Conservation (phyloP, 2,797 vertebrate species). For the Cryptoprocta ferox region DNA sequence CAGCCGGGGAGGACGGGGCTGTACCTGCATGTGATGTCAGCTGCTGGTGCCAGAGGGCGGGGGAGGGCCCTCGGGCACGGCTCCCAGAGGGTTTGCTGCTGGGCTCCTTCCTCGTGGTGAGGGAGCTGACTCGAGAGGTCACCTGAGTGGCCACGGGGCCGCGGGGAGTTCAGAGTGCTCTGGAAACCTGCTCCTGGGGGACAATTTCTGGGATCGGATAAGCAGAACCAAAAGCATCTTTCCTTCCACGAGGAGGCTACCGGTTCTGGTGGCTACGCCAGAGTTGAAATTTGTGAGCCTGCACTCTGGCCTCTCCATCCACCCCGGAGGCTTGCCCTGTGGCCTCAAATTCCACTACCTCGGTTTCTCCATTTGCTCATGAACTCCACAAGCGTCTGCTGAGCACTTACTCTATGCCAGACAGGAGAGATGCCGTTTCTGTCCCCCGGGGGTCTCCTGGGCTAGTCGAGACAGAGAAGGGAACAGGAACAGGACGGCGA, state of each 20-base stretch:
- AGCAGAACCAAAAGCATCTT: not conserved
- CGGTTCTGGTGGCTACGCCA: not conserved
- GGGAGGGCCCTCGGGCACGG: not conserved
- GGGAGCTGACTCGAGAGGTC: constrained; percentile 28
- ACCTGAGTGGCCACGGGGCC: constrained; percentile 42
- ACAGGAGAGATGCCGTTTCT: not conserved
- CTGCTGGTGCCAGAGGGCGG: not conserved
- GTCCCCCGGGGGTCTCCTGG: not conserved
- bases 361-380: not conserved
- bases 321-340: not conserved
- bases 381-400: not conserved
- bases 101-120: constrained; percentile 4
- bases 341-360: not conserved
- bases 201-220: not conserved
- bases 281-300: not conserved
- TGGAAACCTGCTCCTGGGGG: not conserved
- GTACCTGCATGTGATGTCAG: constrained; percentile 55
- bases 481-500: too few species aligned
- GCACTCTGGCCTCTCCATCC: not conserved
- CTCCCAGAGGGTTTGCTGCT: constrained; percentile 58
- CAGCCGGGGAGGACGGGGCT: constrained; percentile 31
- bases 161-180: not conserved
- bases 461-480: not conserved
- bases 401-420: not conserved
- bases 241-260: not conserved